These are phyloP conservation scores for Bergia sp. DNA, from an alignment of 92 coral and sea anemone genomes.

Conservation along the genomic window DNA sequence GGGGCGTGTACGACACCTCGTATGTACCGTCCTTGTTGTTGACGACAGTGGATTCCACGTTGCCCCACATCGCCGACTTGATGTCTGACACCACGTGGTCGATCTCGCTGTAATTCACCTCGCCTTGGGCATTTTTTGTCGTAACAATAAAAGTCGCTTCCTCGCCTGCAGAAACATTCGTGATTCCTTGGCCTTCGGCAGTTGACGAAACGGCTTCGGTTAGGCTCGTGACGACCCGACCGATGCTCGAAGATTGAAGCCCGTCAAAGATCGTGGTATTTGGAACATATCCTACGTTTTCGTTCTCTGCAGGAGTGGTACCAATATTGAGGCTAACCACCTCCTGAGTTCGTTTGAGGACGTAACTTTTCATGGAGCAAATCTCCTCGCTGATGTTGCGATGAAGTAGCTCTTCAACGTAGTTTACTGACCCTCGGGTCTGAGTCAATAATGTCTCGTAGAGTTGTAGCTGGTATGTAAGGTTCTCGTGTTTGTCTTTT, in stretches of 20 bases:
- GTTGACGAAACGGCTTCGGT: conserved; percentile 81
- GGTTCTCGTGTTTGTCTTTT: conserved; percentile 79
- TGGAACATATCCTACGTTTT: conserved; percentile 81
- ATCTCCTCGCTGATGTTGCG: conserved; percentile 86
- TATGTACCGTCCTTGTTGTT: conserved; percentile 79
- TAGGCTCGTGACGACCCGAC: conserved; percentile 81
- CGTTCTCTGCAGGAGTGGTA: conserved; percentile 88
- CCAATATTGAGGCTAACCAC: conserved; percentile 71
- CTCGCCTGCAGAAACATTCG: conserved; percentile 83
- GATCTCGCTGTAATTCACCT: conserved; percentile 82
- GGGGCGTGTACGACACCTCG: conserved; percentile 74
- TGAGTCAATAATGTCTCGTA: conserved; percentile 77
- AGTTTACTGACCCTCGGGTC: conserved; percentile 70
- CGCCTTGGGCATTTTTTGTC: conserved; percentile 88
- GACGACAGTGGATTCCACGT: conserved; percentile 70
- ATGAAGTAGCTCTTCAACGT: conserved; percentile 75
- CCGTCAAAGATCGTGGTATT: conserved; percentile 61
- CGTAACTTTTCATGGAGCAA: conserved; percentile 75
- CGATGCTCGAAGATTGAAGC: conserved; percentile 62
- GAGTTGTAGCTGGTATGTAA: conserved; percentile 76
- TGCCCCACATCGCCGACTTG: conserved; percentile 89
- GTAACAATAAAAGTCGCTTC: conserved; percentile 78
- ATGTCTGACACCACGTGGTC: conserved; percentile 87
- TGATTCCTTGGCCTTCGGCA: conserved; percentile 77
- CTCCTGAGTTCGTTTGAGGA: conserved; percentile 69